Conservation (phyloP, 2,113 vertebrate genomes). For the Plectropomus leopardus region DNA sequence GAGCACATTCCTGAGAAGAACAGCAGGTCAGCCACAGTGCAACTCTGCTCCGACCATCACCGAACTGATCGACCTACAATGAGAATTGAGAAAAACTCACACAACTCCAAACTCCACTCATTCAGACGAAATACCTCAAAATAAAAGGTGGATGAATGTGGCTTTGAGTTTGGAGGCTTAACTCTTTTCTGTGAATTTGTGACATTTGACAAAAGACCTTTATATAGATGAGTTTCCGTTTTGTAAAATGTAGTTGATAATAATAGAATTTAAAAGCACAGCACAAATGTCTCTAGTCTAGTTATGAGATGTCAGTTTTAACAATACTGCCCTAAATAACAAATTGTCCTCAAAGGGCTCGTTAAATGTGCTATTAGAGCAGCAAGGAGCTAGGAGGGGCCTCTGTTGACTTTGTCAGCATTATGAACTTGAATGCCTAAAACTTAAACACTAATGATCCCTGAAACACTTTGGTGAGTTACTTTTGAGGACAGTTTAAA, state of each 20-base stretch:
- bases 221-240: neutral
- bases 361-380: neutral
- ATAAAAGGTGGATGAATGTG: neutral
- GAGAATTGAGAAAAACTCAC: neutral
- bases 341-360: neutral
- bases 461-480: too few species aligned
- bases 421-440: neutral
- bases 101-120: neutral
- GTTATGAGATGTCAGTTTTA: neutral
- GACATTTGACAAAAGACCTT: neutral
- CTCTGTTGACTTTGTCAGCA: neutral
- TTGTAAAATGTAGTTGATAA: neutral
- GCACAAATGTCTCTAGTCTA: neutral
- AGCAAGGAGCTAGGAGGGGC: too few species aligned
- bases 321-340: neutral
- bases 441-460: neutral
- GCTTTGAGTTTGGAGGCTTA: neutral
- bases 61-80: neutral
- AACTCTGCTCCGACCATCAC: conserved; percentile 30
- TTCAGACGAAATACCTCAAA: neutral
- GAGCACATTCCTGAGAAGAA: conserved; percentile 48
- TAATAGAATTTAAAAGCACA: neutral
- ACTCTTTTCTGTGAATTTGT: neutral
- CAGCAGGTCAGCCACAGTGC: conserved; percentile 46
- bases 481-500: too few species aligned